Evolutionary conservation across 2,113 vertebrate genomes (phyloP).

Genomic region (Ornithorhynchus anatinus): DNA sequence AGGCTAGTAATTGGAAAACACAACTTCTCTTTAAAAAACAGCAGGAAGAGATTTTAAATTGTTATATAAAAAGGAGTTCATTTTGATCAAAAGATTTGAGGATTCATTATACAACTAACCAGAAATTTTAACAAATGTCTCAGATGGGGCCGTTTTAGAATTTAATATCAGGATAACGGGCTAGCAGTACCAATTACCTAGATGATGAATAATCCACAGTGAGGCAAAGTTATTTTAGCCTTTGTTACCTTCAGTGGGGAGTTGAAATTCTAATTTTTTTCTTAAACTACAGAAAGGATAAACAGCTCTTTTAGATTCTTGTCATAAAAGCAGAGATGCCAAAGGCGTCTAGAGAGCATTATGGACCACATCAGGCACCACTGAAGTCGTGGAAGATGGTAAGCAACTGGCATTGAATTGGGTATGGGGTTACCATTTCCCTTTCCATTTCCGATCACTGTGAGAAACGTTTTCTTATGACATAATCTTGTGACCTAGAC

Average conservation of each 20-base stretch:
- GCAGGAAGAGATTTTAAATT: not conserved
- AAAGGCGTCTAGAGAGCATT: constrained; percentile 41
- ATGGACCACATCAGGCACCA: constrained; percentile 6
- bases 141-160: no score
- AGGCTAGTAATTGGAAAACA: not conserved
- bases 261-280: not conserved
- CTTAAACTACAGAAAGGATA: constrained; percentile 19
- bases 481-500: not conserved
- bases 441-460: not conserved
- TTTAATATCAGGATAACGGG: not conserved
- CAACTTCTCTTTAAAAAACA: not conserved
- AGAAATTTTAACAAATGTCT: not conserved
- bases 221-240: constrained; percentile 13
- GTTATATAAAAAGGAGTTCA: not conserved
- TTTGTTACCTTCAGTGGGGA: constrained; percentile 21
- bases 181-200: constrained; percentile 37
- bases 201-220: constrained; percentile 8
- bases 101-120: not conserved
- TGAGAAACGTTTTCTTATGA: not conserved
- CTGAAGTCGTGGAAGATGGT: not conserved
- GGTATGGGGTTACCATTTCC: not conserved
- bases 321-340: not conserved
- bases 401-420: not conserved
- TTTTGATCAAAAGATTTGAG: not conserved
- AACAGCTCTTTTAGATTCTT: constrained; percentile 38